A percentile compares a stretch with the other conserved stretches of the same genome.
Evolutionary conservation across 2,113 vertebrate species (phyloP).

Genomic region (Nannobrachium achirus): DNA sequence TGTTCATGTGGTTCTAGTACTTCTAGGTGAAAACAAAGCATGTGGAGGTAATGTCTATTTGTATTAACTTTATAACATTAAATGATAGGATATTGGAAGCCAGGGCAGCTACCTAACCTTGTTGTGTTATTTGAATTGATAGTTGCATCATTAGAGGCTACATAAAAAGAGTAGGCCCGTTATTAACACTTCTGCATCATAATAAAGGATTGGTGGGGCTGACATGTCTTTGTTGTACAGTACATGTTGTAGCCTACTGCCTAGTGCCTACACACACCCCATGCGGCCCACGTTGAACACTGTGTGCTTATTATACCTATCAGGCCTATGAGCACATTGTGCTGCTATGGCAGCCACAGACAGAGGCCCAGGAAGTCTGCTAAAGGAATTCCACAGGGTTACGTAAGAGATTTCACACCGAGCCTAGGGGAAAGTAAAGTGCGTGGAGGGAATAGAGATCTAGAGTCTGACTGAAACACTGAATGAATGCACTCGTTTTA

Average conservation of each 20-base stretch:
- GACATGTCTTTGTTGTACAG: conserved; percentile 2
- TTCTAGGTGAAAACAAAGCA: no score
- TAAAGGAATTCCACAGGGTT: conserved; percentile 62
- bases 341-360: not conserved
- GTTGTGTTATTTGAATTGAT: no score
- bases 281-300: not conserved
- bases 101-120: no score
- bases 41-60: no score
- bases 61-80: no score
- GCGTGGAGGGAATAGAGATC: conserved; percentile 24
- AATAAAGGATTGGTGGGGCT: not conserved
- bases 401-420: conserved; percentile 63
- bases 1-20: no score
- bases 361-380: conserved; percentile 45
- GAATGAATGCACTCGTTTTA: not conserved
- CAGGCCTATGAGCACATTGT: not conserved
- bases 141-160: no score
- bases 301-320: not conserved
- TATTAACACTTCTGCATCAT: not conserved
- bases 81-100: no score
- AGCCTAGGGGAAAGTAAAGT: conserved; percentile 22
- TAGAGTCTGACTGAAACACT: not conserved
- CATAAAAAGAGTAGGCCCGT: no score
- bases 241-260: conserved; percentile 20
- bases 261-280: not conserved